Base-by-base conservation (phyloP, 2,888 invertebrate species). In the Miltochrista miniata region DNA sequence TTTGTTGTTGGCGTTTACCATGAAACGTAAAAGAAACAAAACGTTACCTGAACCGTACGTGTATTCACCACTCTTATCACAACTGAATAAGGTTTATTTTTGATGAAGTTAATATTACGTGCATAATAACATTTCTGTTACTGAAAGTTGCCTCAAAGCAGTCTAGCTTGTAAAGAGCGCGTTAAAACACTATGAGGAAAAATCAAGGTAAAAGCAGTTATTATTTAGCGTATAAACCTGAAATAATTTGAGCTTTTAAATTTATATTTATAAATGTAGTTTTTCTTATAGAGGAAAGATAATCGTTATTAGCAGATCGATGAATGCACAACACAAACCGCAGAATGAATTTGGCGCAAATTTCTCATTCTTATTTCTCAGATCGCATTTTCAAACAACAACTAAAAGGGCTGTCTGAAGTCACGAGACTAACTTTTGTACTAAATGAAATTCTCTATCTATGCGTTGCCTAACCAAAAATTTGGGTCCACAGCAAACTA, bases 1-100 rank as follows among this genome's bases (percentile, higher is more conserved):
- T 66, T 63, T 59, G 58, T 68, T 71, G 74, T 66, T 51, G 61
- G 61, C 69, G 58, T 72, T 72, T 64, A 66, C 60, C 58, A 48
- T 64, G 61, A 67, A 61, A 53, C 38, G 56, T 49, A 73, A 73
- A 68, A 59, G 69, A 74, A 72, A 34, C 15, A 68, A 61, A 60
- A 58, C 50, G 37, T 42, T 35, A 31, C 15, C 53, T 51, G 40
- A n/a, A 9, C 24, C 29, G 11, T 39, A 41, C 10, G 43, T 46
- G 39, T 15, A 42, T 33, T 14, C 30, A 24, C 11, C 12, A 18
- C 38, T 51, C 54, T 58, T 63, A 63, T 45, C 18, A 43, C 52
- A 33, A 48, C 14, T 11, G 14, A 18, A 2, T 46, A 60, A 61
- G 65, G 60, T 57, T 56, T 45, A 61, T 38, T 56, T 54, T 62